Conservation (phyloP, 2,797 vertebrate genomes). For the Sylvilagus floridanus region DNA sequence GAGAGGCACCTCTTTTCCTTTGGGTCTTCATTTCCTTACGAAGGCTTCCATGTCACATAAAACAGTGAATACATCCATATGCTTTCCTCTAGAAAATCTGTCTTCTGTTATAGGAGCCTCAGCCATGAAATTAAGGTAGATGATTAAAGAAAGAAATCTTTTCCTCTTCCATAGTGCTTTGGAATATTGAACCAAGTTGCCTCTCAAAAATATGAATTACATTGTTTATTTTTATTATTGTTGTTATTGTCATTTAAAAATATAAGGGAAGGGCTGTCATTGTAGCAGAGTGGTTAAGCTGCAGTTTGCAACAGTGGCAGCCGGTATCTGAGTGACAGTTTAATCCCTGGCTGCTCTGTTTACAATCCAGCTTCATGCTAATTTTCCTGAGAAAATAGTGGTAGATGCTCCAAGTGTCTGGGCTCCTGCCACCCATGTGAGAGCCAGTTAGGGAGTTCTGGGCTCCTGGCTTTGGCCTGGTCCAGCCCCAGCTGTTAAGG, state of each 20-base stretch:
- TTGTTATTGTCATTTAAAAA: not conserved
- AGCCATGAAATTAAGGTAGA: not conserved
- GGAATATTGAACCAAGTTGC: not conserved
- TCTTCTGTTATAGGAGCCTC: not conserved
- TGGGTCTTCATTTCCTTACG: not conserved
- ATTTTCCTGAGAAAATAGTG: too few relatives aligned
- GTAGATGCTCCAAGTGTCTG: too few relatives aligned
- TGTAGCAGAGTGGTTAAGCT: too few relatives aligned
- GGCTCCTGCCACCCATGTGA: too few relatives aligned
- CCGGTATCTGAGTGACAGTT: too few relatives aligned
- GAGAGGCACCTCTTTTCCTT: not conserved
- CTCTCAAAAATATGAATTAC: not conserved
- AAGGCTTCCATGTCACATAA: not conserved
- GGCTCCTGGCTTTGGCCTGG: too few relatives aligned
- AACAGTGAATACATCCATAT: not conserved
- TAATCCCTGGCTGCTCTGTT: too few relatives aligned
- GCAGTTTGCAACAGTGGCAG: too few relatives aligned
- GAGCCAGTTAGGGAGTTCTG: too few relatives aligned
- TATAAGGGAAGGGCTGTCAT: not conserved
- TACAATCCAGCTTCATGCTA: too few relatives aligned
- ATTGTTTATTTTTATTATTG: not conserved
- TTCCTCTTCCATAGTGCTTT: not conserved
- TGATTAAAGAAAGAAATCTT: not conserved
- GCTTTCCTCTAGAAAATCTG: not conserved
- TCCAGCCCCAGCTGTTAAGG: too few relatives aligned